Evolutionary conservation across 92 coral and sea anemone genomes (phyloP), one percentile per base, ranked within the genome.

Genomic region (Epizoanthus scotinus): DNA sequence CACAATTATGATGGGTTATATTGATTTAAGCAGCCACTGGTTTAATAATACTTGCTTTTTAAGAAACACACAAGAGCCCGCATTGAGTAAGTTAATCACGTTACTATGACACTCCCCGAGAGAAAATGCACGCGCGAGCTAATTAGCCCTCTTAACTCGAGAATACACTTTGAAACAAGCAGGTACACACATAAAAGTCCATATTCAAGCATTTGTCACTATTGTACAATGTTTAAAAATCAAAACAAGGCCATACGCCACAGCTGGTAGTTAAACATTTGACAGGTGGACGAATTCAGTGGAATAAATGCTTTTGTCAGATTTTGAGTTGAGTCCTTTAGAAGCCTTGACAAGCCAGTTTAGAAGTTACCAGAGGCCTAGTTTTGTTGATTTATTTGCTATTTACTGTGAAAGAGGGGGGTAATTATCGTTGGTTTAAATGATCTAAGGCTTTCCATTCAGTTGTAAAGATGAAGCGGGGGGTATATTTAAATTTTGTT

Each of bases 181-280:
- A 73, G 36, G 50, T 24, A 36, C 24, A 75, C 40, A 75, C 81
- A 75, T 14, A 8, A 59, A 40, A 44, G 40, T 5, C 29, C 57
- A 36, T 59, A 59, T 75, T 75, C 56, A 36, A n/a, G 81, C 68
- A 36, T 59, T 75, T 75, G 81, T 75, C 69, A 25, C 56, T 29
- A 58, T 75, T 75, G 67, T 75, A 75, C 81, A 42, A 75, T 75
- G 81, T 75, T 75, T 60, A 75, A 59, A 75, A 75, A 75, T 60
- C 81, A 75, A 55, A 75, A 75, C 81, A 75, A 75, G 81, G 68
- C 55, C 66, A 58, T 57, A 54, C 68, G 56, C 59, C 81, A 75
- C 81, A 75, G 81, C 81, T 75, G 81, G 81, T 75, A 58, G 81
- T 40, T 58, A 75, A 75, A 50, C 49, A 14, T 59, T 14, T 59